Evolutionary conservation across 2,113 vertebrate genomes (phyloP), one percentile per base, ranked within the genome.

Genomic region (Percopsis transmontana): DNA sequence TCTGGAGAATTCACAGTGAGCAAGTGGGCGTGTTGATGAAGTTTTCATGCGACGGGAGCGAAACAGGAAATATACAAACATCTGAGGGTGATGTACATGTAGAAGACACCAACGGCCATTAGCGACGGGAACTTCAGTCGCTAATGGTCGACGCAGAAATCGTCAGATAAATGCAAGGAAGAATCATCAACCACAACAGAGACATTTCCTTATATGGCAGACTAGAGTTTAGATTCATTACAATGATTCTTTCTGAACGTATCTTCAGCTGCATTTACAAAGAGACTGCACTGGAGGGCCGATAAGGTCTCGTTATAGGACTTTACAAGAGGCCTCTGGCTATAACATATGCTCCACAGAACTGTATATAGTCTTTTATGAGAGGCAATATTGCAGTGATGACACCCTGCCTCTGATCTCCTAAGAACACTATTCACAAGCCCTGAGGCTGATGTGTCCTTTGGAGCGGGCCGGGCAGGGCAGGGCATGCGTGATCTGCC

Each of bases 401-500:
- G 62, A 73, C 55, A 8, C 48, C 44, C 40, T 75, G 70, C 70
- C 73, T 80, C 76, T 81, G 83, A 80, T 85, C 81, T 72, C 56
- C 19, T 33, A 33, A 40, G 44, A n/a, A 47, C 68, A 63, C 24
- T 2, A 16, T 57, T 69, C n/a, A 61, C 21, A 56, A 16, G 39
- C 62, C 51, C 50, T 23, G 33, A 57, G 58, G 66, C 62, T 7
- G 27, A 33, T 33, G 27, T 27, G 5, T 23, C 23, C n/a, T 19
- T 42, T 2, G 24, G 40, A 20, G 15, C 12, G 1, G 15, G 3
- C 12, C 3, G 42, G 9, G 48, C 19, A n/a, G 48, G n/a, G 48
- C 19, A n/a, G n/a, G 23, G 78, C 42, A 24, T 55, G 55, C 66
- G 42, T 80, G 59, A 83, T 78, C 72, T 64, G 50, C 76, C 64